phyloP scores from a whole-genome alignment of 2,113 vertebrate species.

The Pituophis catenifer region DNA sequence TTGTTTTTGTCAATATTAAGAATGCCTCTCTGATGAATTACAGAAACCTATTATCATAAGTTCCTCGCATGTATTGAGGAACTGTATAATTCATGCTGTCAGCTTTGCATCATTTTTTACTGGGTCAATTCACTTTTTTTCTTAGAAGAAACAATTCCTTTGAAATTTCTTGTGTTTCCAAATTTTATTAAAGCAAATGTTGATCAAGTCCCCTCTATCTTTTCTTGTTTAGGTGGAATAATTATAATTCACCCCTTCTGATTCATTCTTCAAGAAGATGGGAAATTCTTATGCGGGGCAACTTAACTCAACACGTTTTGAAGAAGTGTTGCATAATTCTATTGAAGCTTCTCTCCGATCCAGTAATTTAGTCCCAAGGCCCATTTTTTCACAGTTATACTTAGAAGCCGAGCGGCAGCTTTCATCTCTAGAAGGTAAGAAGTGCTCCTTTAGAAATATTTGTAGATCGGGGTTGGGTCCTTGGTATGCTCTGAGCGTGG shows the following conservation, averaged over 20 bases:
- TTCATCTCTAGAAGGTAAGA: constrained; percentile 79
- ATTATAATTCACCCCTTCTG: neutral
- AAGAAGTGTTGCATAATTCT: constrained; percentile 93
- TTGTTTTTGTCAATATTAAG: neutral
- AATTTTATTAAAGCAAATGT: constrained; percentile 27
- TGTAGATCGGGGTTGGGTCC: neutral
- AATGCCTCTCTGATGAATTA: constrained; percentile 25
- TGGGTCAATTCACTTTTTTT: constrained; percentile 21
- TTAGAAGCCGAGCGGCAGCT: constrained; percentile 87
- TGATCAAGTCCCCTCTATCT: neutral
- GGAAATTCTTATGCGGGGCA: constrained; percentile 96
- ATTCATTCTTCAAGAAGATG: constrained; percentile 72
- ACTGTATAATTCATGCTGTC: constrained; percentile 39
- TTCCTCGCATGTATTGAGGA: constrained; percentile 73
- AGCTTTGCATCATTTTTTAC: constrained; percentile 35
- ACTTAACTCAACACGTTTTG: constrained; percentile 89
- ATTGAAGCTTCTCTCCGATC: constrained; percentile 96
- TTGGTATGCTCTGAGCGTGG: neutral
- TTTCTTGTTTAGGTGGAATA: neutral
- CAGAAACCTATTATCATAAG: constrained; percentile 67
- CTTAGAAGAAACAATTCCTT: constrained; percentile 21
- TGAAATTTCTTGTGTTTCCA: neutral
- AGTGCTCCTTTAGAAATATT: neutral
- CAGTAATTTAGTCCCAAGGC: constrained; percentile 85
- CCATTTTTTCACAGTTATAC: constrained; percentile 94